phyloP scores from a whole-genome alignment of 2,113 vertebrate species.

The Otis tarda region DNA sequence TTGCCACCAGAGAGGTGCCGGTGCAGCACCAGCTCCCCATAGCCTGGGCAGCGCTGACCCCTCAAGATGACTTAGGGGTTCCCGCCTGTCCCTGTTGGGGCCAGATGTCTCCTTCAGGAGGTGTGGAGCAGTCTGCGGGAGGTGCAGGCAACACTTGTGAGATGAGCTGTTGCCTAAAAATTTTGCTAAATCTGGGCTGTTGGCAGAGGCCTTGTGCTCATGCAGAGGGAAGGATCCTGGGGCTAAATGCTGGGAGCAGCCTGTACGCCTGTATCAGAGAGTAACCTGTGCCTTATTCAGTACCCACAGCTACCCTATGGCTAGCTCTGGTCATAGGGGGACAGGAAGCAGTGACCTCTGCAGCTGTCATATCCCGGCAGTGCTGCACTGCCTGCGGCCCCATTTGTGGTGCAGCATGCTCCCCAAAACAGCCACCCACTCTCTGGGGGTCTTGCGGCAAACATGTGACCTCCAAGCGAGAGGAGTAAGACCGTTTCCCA shows the following conservation, averaged over 20 bases:
- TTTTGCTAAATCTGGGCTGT: neutral
- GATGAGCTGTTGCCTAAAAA: neutral
- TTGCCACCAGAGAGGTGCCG: neutral
- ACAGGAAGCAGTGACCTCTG: neutral
- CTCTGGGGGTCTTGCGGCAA: fast-evolving
- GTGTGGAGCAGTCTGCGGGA: neutral
- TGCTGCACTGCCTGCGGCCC: fast-evolving
- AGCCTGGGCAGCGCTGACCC: neutral
- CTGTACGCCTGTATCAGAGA: neutral
- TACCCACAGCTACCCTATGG: neutral
- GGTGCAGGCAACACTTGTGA: neutral
- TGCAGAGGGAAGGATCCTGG: neutral
- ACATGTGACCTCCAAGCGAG: fast-evolving
- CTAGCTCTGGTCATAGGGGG: neutral
- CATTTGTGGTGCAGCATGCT: neutral
- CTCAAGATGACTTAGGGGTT: fast-evolving
- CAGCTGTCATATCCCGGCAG: fast-evolving
- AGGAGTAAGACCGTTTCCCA: fast-evolving
- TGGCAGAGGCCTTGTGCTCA: neutral
- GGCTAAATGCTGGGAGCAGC: neutral
- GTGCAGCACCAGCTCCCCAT: neutral
- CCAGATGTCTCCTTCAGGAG: neutral
- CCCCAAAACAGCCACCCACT: neutral
- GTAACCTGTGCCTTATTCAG: neutral
- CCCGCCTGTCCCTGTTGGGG: fast-evolving